These are phyloP conservation scores for Ypsolopha sequella DNA, from an alignment of 2,888 invertebrate species.

Conservation along the genomic window DNA sequence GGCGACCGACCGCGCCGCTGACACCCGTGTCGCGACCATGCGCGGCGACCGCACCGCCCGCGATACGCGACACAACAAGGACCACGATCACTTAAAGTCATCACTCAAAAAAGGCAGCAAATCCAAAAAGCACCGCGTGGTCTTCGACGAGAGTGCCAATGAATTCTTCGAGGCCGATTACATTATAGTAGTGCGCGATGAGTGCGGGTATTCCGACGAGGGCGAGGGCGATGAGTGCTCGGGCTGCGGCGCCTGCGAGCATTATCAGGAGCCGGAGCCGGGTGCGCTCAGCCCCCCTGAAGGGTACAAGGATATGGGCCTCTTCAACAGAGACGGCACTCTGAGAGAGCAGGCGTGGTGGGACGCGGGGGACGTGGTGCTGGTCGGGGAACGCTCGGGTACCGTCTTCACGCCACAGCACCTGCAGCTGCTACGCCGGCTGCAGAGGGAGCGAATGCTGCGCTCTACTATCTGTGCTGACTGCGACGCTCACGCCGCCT, in stretches of 20 bases:
- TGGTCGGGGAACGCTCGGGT: slow-evolving; percentile 67
- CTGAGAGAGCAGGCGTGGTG: slow-evolving; percentile 70
- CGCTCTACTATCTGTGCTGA: slow-evolving; percentile 68
- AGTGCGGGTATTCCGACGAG: slow-evolving; percentile 85
- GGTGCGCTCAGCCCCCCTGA: slow-evolving; percentile 92
- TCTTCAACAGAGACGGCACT: slow-evolving; percentile 68
- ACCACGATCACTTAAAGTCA: slow-evolving; percentile 76
- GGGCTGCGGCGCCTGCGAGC: slow-evolving; percentile 63
- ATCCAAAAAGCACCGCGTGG: slow-evolving; percentile 82
- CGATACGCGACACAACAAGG: slow-evolving; percentile 72
- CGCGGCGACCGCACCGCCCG: slow-evolving; percentile 63
- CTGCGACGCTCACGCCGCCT: slow-evolving; percentile 59
- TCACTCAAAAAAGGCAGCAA: slow-evolving; percentile 82
- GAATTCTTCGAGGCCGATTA: slow-evolving; percentile 94
- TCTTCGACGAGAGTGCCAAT: slow-evolving; percentile 90
- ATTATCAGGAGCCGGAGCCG: slow-evolving; percentile 80
- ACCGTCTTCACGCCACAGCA: slow-evolving; percentile 77
- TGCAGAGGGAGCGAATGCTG: slow-evolving; percentile 72
- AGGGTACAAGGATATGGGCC: slow-evolving; percentile 89
- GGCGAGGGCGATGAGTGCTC: slow-evolving; percentile 82
- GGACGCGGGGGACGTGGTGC: slow-evolving; percentile 70
- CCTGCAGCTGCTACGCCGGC: slow-evolving; percentile 73
- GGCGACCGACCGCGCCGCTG: slow-evolving; percentile 42
- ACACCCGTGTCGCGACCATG: slow-evolving; percentile 41
- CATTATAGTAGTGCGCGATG: slow-evolving; percentile 90